A percentile compares a stretch with the other conserved stretches of the same genome.
phyloP scores from a whole-genome alignment of 2,797 vertebrate genomes.

The Tarsius wallacei region DNA sequence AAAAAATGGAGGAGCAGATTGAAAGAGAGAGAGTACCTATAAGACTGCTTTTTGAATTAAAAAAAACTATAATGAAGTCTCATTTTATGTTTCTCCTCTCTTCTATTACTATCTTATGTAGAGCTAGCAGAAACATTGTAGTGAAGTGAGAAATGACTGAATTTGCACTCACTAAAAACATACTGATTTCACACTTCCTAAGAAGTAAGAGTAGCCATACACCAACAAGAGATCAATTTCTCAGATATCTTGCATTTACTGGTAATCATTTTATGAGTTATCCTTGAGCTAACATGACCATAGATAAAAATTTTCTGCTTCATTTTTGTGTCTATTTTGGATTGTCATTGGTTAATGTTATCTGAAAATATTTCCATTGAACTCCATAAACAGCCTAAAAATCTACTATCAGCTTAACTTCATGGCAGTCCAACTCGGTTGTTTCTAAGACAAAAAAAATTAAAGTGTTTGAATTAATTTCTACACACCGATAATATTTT shows the following conservation, averaged over 20 bases:
- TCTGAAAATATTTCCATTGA: slow-evolving; percentile 29
- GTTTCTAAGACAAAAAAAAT: background rate
- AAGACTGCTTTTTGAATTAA: background rate
- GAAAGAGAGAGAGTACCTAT: background rate
- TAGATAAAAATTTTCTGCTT: background rate
- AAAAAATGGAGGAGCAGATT: background rate
- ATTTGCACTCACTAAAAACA: slow-evolving; percentile 2
- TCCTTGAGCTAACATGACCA: background rate
- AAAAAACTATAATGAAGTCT: background rate
- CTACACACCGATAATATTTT: background rate
- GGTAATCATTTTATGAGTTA: background rate
- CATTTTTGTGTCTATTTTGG: background rate
- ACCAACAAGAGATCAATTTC: background rate
- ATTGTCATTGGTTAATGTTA: background rate
- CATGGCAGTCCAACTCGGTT: background rate
- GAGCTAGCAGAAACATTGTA: background rate
- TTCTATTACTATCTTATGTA: background rate
- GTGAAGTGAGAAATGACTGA: background rate
- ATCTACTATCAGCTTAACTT: slow-evolving; percentile 7
- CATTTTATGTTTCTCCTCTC: background rate
- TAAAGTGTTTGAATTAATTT: slow-evolving; percentile 36
- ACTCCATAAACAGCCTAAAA: background rate
- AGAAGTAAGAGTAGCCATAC: background rate
- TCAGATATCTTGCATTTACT: background rate
- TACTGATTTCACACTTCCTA: background rate